These are phyloP conservation scores for Cynodonichthys magdalenae DNA, from an alignment of 2,797 vertebrate genomes.

Conservation along the genomic window DNA sequence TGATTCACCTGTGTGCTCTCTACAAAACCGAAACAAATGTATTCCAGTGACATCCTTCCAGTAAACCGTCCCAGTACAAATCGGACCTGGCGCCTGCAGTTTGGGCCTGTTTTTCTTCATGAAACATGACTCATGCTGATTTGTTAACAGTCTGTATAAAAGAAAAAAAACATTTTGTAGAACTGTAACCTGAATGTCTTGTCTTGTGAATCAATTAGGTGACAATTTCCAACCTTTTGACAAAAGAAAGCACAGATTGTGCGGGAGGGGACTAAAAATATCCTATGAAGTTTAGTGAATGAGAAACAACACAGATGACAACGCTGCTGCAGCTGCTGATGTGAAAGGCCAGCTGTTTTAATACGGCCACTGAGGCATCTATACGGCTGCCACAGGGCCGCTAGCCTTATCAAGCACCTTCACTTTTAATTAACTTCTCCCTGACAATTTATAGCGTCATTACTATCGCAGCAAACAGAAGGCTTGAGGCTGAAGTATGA, in stretches of 20 bases:
- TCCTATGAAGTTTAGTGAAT: conserved; percentile 19
- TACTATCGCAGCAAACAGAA: conserved; percentile 26
- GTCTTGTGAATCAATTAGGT: conserved; percentile 63
- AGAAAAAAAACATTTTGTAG: conserved; percentile 58
- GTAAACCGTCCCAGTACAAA: conserved; percentile 8
- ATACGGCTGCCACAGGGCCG: conserved; percentile 29
- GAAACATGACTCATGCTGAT: conserved; percentile 8
- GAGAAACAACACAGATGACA: conserved; percentile 11
- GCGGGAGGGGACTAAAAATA: conserved; percentile 38
- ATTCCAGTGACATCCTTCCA: conserved; percentile 22
- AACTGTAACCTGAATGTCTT: conserved; percentile 59
- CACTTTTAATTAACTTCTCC: conserved; percentile 65
- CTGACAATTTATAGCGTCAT: conserved; percentile 40
- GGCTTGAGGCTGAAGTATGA: conserved; percentile 44
- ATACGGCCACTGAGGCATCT: conserved; percentile 19
- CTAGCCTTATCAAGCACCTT: conserved; percentile 40
- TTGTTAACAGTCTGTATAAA: conserved; percentile 43
- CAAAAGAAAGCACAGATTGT: conserved; percentile 44
- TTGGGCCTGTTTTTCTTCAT: conserved; percentile 17
- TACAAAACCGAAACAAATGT: conserved; percentile 24
- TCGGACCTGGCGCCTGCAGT: conserved; percentile 12
- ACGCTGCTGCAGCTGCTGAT: conserved; percentile 27
- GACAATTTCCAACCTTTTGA: conserved; percentile 36
- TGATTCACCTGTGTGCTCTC: conserved; percentile 5
- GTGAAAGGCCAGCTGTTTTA: conserved; percentile 29